Percentiles rank a stretch among this genome's conserved stretches.
phyloP scores from a whole-genome alignment of 2,888 invertebrate genomes.

The Andrena marginata region DNA sequence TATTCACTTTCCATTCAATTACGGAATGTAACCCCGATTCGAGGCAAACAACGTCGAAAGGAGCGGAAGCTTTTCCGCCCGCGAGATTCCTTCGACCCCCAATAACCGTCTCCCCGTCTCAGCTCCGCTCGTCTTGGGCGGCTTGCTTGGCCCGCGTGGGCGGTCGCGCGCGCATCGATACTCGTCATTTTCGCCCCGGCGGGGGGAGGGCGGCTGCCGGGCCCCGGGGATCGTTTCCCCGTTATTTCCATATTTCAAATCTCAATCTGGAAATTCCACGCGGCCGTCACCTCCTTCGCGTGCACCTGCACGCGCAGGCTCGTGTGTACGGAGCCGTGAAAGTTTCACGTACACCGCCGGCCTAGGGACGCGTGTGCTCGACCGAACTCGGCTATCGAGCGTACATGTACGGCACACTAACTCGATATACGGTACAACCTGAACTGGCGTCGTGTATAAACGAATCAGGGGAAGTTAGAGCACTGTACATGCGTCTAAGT shows the following conservation, averaged over 20 bases:
- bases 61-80: slow-evolving; percentile 1
- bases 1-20: slow-evolving; percentile 33
- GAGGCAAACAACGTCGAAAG: background rate
- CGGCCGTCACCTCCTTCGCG: slow-evolving; percentile 38
- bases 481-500: slow-evolving; percentile 7
- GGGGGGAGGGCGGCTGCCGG: slow-evolving; percentile 4
- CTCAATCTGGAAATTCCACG: slow-evolving; percentile 75
- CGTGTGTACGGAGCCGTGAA: slow-evolving; percentile 8
- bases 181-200: slow-evolving; percentile 37
- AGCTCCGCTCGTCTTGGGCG: background rate
- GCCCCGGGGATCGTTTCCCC: slow-evolving; percentile 61
- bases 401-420: slow-evolving; percentile 15
- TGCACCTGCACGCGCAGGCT: background rate
- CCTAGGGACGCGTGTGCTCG: background rate
- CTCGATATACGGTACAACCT: slow-evolving; percentile 34
- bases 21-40: slow-evolving; percentile 7
- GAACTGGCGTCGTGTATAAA: slow-evolving; percentile 15
- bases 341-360: slow-evolving; percentile 25
- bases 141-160: slow-evolving; percentile 10
- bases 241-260: slow-evolving; percentile 77
- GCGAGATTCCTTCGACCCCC: slow-evolving; percentile 3
- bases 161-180: slow-evolving; percentile 34
- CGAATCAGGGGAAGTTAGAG: slow-evolving; percentile 26
- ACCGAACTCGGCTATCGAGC: slow-evolving; percentile 73
- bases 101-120: slow-evolving; percentile 30